A percentile compares a stretch with the other conserved stretches of the same genome.
Conservation (phyloP, 2,888 invertebrate genomes). For the Acrocyrtus sp. region DNA sequence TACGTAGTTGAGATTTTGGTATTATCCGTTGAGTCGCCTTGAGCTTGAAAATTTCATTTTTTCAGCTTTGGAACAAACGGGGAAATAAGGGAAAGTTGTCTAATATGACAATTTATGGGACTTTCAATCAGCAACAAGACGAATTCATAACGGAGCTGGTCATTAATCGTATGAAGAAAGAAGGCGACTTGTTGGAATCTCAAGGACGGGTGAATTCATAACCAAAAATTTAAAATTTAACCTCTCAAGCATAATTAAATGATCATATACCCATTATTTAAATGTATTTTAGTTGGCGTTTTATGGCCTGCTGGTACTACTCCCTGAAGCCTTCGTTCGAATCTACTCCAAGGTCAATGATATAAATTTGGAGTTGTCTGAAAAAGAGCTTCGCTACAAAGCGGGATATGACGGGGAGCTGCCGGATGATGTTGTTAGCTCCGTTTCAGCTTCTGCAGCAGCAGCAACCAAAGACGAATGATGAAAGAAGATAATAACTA, state of each 20-base stretch:
- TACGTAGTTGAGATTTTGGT: background rate
- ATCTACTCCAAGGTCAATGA: slow-evolving; percentile 12
- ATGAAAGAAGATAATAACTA: too few species aligned
- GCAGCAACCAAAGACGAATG: too few species aligned
- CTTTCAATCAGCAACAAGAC: slow-evolving; percentile 12
- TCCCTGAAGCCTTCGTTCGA: slow-evolving; percentile 22
- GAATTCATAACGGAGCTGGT: background rate
- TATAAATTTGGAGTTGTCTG: background rate
- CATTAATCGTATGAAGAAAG: background rate
- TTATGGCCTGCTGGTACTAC: slow-evolving; percentile 11
- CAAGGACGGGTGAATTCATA: slow-evolving; percentile 9
- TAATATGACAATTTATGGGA: too few species aligned
- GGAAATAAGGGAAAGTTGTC: too few species aligned
- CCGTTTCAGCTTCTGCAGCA: too few species aligned
- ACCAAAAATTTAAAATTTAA: too few species aligned
- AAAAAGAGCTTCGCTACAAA: slow-evolving; percentile 14
- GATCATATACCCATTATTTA: too few species aligned
- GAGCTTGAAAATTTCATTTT: too few species aligned
- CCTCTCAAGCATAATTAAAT: too few species aligned
- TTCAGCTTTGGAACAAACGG: too few species aligned
- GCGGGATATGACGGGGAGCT: slow-evolving; percentile 3
- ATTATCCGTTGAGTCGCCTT: background rate
- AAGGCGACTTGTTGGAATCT: background rate
- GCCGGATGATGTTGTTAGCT: background rate
- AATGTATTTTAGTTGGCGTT: slow-evolving; percentile 2